Evolutionary conservation across 2,888 invertebrate species (phyloP).

Genomic region (Theristus sp.): DNA sequence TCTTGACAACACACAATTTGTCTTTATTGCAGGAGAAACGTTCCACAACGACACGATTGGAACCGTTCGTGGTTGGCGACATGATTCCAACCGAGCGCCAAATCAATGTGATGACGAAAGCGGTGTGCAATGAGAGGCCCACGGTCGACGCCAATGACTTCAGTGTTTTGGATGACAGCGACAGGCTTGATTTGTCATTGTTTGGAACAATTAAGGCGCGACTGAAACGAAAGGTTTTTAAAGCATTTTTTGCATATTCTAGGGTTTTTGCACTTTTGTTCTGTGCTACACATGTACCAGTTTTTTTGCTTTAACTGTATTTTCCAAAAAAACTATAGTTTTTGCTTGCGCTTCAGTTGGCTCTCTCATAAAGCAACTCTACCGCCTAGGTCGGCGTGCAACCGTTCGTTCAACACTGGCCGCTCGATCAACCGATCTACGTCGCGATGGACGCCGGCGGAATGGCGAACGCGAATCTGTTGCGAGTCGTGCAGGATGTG

Average conservation of each 20-base stretch:
- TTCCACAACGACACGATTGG: too few relatives aligned
- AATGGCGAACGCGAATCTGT: neutral
- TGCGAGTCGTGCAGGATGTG: neutral
- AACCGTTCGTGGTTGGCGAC: neutral
- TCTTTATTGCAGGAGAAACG: too few relatives aligned
- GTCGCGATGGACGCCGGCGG: neutral
- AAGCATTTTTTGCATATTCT: too few relatives aligned
- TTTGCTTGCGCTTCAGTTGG: neutral
- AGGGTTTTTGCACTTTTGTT: too few relatives aligned
- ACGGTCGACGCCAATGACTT: too few relatives aligned
- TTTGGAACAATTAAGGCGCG: too few relatives aligned
- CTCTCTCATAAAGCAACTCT: neutral
- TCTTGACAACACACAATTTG: too few relatives aligned
- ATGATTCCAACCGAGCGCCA: neutral
- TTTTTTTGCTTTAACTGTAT: neutral
- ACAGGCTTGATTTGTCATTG: too few relatives aligned
- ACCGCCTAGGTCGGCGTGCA: neutral
- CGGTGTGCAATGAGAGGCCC: too few relatives aligned
- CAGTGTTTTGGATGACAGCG: too few relatives aligned
- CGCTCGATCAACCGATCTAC: neutral
- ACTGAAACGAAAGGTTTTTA: too few relatives aligned
- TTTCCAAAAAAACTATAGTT: neutral
- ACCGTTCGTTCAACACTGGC: neutral
- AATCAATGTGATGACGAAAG: neutral
- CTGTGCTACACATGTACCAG: too few relatives aligned